Conservation (phyloP, 2,797 vertebrate genomes). For the Caiman crocodilus region DNA sequence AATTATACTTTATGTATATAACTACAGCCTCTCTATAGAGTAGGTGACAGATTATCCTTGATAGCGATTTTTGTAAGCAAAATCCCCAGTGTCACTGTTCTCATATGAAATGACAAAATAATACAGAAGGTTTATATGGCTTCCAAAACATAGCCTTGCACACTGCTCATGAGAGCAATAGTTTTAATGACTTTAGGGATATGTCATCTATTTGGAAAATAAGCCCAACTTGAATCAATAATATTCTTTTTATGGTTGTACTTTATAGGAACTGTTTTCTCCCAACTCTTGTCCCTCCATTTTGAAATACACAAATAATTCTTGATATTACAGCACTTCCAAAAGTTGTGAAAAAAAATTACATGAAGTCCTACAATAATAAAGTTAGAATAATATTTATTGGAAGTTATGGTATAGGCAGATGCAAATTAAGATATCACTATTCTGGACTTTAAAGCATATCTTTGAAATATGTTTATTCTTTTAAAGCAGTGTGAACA, state of each 20-base stretch:
- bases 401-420: neutral
- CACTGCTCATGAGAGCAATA: conserved; percentile 30
- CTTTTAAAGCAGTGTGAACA: neutral
- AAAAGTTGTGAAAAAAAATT: neutral
- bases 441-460: neutral
- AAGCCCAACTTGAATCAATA: conserved; percentile 44
- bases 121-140: conserved; percentile 42
- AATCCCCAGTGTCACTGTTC: conserved; percentile 39
- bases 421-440: neutral
- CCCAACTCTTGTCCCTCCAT: conserved; percentile 18
- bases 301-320: neutral
- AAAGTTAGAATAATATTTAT: neutral
- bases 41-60: conserved; percentile 29
- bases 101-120: conserved; percentile 61
- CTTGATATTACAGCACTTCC: neutral
- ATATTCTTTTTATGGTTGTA: conserved; percentile 46
- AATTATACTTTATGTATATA: neutral
- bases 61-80: conserved; percentile 26
- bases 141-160: neutral
- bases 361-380: neutral
- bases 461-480: neutral
- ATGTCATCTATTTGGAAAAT: conserved; percentile 47
- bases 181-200: conserved; percentile 52
- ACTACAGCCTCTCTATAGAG: conserved; percentile 22
- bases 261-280: conserved; percentile 54